Evolutionary conservation across 2,113 vertebrate genomes (phyloP).

Genomic region (Rhinichthys klamathensis): DNA sequence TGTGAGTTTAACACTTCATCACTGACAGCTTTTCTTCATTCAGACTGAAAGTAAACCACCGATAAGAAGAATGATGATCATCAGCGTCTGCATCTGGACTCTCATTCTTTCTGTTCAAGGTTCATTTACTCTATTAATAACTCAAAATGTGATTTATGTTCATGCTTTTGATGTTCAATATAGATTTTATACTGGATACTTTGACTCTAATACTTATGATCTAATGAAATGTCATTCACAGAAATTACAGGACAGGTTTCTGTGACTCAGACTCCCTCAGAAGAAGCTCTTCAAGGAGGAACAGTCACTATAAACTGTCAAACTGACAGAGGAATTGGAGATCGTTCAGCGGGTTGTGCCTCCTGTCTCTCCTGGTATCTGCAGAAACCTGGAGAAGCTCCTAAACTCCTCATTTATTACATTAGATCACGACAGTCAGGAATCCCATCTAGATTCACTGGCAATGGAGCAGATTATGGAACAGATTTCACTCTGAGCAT

Average conservation of each 20-base stretch:
- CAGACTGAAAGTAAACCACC: too few relatives aligned
- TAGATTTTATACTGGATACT: too few relatives aligned
- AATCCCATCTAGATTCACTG: neutral
- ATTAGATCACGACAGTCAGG: neutral
- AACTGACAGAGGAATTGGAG: neutral
- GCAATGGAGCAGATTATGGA: neutral
- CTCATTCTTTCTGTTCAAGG: too few relatives aligned
- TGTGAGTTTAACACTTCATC: conserved; percentile 5
- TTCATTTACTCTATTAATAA: too few relatives aligned
- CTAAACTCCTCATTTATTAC: neutral
- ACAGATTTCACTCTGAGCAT: neutral
- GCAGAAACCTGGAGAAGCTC: neutral
- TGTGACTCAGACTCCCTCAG: neutral
- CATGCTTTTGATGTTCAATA: too few relatives aligned
- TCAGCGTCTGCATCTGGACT: conserved; percentile 2
- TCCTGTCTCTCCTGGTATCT: neutral
- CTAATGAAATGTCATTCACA: conserved; percentile 2
- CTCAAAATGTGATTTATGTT: too few relatives aligned
- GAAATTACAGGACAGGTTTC: neutral
- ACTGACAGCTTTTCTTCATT: conserved; percentile 2
- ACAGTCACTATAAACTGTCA: neutral
- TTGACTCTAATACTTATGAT: too few relatives aligned
- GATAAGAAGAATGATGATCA: too few relatives aligned
- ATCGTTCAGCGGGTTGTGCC: neutral
- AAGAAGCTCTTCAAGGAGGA: neutral